Evolutionary conservation across 1,140 invertebrate species (phyloP).

Genomic region (Rhyacophila brunnea): DNA sequence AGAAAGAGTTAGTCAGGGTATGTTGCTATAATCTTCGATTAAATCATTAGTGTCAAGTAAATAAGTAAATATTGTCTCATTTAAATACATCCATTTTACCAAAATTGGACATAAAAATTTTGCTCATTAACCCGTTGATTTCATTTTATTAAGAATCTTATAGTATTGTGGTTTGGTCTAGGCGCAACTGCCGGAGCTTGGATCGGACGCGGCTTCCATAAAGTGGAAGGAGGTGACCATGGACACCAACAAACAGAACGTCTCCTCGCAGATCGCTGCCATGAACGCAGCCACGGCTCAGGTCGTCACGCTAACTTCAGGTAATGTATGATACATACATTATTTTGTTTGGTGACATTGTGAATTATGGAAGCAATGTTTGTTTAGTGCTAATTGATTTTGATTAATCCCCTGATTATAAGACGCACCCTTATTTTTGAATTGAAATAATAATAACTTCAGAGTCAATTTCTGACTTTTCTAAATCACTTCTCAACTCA

Average conservation of each 20-base stretch:
- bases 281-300: conserved; percentile 99
- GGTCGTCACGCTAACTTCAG: conserved; percentile 91
- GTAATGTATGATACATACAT: conserved; percentile 40
- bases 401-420: no score
- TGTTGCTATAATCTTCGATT: conserved; percentile 14
- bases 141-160: no score
- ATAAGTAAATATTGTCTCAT: neutral
- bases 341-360: no score
- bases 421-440: no score
- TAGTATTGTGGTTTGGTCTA: conserved; percentile 36
- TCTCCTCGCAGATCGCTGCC: conserved; percentile 94
- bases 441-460: neutral
- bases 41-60: neutral
- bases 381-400: neutral
- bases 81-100: neutral
- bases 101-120: neutral
- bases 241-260: conserved; percentile 94
- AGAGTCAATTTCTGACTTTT: no score
- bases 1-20: conserved; percentile 71
- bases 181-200: conserved; percentile 77
- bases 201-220: conserved; percentile 79
- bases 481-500: no score
- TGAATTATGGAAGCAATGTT: no score
- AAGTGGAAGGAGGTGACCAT: conserved; percentile 93
- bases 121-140: neutral